Evolutionary conservation across 1,140 invertebrate species (phyloP).

Genomic region (Leptinotarsa texana): DNA sequence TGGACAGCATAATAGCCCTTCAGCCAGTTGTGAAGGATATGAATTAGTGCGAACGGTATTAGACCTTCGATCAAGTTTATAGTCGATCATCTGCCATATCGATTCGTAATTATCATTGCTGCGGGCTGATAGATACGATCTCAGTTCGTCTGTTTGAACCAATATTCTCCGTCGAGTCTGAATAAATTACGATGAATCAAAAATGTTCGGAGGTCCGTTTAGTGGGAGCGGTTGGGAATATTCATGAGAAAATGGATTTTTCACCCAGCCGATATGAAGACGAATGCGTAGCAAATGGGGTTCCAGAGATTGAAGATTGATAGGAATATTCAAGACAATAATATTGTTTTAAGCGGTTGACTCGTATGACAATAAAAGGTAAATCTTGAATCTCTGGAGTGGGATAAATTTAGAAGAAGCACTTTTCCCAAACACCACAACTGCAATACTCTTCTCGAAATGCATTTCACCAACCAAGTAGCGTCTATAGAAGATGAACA

Average conservation of each 20-base stretch:
- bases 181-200: slow-evolving; percentile 24
- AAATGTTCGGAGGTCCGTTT: not conserved
- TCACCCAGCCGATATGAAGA: not conserved
- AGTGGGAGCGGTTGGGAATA: not conserved
- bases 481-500: too few species aligned
- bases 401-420: too few species aligned
- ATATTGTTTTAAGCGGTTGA: too few species aligned
- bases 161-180: slow-evolving; percentile 27
- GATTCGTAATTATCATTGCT: slow-evolving; percentile 35
- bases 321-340: too few species aligned
- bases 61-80: slow-evolving; percentile 24
- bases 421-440: too few species aligned
- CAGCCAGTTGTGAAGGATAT: slow-evolving; percentile 4
- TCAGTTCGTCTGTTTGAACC: slow-evolving; percentile 33
- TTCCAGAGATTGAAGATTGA: too few species aligned
- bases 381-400: too few species aligned
- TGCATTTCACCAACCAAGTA: too few species aligned
- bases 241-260: slow-evolving; percentile 3
- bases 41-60: slow-evolving; percentile 24
- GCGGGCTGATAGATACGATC: slow-evolving; percentile 34
- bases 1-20: slow-evolving; percentile 20
- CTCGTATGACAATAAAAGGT: too few species aligned
- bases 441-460: too few species aligned
- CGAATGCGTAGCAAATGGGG: not conserved
- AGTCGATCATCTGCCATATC: slow-evolving; percentile 36